Evolutionary conservation across 2,113 vertebrate species (phyloP).

Genomic region (Coregonus clupeaformis): DNA sequence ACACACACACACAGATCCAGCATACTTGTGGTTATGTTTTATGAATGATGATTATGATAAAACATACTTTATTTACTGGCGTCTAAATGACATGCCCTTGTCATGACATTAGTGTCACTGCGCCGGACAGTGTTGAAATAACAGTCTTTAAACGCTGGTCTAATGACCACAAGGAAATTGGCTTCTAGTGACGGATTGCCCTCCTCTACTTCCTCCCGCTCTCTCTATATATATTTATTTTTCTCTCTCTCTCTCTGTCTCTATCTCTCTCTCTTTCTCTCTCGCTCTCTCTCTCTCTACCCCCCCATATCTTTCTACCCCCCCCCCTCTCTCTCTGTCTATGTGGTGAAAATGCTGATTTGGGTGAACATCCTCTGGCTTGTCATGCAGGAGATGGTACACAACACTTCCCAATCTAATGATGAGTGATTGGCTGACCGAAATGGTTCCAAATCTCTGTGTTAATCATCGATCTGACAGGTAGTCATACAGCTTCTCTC

Average conservation of each 20-base stretch:
- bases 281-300: background rate
- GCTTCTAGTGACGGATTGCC: background rate
- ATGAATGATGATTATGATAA: background rate
- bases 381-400: background rate
- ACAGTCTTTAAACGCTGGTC: background rate
- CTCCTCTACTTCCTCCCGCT: conserved; percentile 1
- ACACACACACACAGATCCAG: background rate
- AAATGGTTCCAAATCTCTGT: background rate
- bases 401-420: background rate
- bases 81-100: background rate
- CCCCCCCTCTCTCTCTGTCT: background rate
- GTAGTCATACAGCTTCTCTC: too few species aligned
- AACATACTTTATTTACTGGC: background rate
- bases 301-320: background rate
- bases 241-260: background rate
- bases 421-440: background rate
- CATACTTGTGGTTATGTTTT: background rate
- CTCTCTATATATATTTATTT: background rate
- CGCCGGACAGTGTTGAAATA: background rate
- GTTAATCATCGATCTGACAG: background rate
- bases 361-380: background rate
- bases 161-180: conserved; percentile 5
- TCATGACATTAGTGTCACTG: background rate
- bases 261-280: background rate
- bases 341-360: background rate